Percentiles rank a stretch among this genome's conserved stretches.
Conservation (phyloP, 2,888 invertebrate genomes). For the Spilarctia lutea region DNA sequence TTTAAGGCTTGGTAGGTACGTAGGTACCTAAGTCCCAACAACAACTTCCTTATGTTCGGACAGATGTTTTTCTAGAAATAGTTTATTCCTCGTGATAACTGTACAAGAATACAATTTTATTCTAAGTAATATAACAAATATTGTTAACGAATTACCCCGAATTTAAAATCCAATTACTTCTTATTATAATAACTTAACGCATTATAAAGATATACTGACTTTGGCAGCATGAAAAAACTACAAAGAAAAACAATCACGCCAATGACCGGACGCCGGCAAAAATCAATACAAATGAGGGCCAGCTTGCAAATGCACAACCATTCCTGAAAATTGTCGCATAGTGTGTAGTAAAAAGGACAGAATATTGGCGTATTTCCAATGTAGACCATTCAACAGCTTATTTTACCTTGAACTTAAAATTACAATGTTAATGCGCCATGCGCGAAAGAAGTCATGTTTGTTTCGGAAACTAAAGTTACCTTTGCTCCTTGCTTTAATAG, state of each 20-base stretch:
- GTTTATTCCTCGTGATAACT: not conserved
- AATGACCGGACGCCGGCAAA: conserved; percentile 68
- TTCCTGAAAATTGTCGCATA: conserved; percentile 3
- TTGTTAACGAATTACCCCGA: not conserved
- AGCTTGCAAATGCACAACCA: conserved; percentile 29
- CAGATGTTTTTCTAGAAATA: too few species aligned
- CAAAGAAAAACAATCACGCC: conserved; percentile 62
- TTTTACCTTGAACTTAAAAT: conserved; percentile 75
- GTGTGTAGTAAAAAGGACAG: conserved; percentile 18
- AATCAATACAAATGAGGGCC: conserved; percentile 76
- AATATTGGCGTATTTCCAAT: conserved; percentile 58
- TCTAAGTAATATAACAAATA: not conserved
- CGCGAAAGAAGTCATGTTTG: conserved; percentile 41
- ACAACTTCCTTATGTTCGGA: too few species aligned
- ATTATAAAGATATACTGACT: not conserved
- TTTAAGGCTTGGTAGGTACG: not conserved
- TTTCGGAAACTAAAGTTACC: conserved; percentile 74
- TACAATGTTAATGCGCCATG: conserved; percentile 52
- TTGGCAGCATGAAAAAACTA: conserved; percentile 53
- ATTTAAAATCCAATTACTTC: not conserved
- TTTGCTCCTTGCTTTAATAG: conserved; percentile 91
- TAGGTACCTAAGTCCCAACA: not conserved
- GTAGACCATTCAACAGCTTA: conserved; percentile 63
- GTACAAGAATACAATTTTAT: not conserved
- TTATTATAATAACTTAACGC: not conserved